These are phyloP conservation scores for Monoplex corrugatus DNA, from an alignment of 2,888 invertebrate species.

Conservation along the genomic window DNA sequence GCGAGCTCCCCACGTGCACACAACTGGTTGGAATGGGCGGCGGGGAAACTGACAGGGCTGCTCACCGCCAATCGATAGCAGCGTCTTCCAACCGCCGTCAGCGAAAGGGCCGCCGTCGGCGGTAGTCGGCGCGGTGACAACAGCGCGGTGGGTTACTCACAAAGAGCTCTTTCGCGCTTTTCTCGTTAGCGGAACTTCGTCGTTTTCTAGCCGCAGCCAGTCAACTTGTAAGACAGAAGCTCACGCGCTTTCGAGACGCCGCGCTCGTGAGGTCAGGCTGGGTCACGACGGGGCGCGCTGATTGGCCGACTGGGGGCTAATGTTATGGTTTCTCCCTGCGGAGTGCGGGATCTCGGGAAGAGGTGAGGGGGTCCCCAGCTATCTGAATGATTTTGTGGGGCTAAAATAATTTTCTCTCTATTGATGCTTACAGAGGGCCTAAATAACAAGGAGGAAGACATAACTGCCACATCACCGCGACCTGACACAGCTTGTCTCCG, in stretches of 20 bases:
- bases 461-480: constrained; percentile 46
- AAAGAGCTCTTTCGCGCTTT: not conserved
- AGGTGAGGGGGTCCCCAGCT: not conserved
- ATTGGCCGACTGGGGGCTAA: constrained; percentile 44
- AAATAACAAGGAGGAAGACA: constrained; percentile 46
- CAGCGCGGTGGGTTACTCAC: not conserved
- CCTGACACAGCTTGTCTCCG: constrained; percentile 40
- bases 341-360: not conserved
- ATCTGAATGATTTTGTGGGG: constrained; percentile 58
- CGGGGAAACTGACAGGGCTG: not conserved
- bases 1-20: not conserved
- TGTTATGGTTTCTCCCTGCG: constrained; percentile 19
- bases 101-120: not conserved
- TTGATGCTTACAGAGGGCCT: constrained; percentile 57
- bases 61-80: constrained; percentile 16
- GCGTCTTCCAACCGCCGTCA: not conserved
- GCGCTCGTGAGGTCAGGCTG: constrained; percentile 27
- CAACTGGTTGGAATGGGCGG: not conserved
- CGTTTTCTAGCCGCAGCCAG: constrained; percentile 7
- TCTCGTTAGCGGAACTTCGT: not conserved
- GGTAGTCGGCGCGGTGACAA: not conserved
- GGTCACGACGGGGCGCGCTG: constrained; percentile 27
- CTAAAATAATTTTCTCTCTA: constrained; percentile 58
- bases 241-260: constrained; percentile 28
- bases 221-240: constrained; percentile 26